phyloP scores from a whole-genome alignment of 2,797 vertebrate species.

The Falco columbarius region DNA sequence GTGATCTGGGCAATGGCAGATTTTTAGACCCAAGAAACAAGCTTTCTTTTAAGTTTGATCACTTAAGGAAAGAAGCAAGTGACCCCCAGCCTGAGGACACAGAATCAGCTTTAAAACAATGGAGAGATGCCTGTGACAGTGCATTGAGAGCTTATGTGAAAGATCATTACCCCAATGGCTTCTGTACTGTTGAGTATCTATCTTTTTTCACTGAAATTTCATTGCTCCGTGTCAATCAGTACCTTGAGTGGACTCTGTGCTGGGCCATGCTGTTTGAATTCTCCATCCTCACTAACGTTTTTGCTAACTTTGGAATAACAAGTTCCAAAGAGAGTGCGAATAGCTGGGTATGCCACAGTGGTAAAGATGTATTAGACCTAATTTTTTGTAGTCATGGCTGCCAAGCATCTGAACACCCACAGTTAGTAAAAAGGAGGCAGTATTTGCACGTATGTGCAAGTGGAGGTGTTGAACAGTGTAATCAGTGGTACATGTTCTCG shows the following conservation, averaged over 20 bases:
- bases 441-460: neutral
- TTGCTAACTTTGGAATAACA: neutral
- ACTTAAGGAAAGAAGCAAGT: slow-evolving; percentile 92
- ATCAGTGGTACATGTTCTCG: neutral
- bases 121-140: slow-evolving; percentile 90
- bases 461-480: neutral
- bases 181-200: slow-evolving; percentile 89
- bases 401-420: neutral
- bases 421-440: neutral
- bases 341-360: neutral
- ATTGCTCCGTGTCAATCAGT: neutral
- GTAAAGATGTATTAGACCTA: neutral
- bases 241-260: neutral
- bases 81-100: slow-evolving; percentile 86
- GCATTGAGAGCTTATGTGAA: slow-evolving; percentile 90
- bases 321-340: neutral
- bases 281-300: neutral
- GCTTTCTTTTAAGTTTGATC: slow-evolving; percentile 94
- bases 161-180: slow-evolving; percentile 92
- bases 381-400: neutral
- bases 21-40: slow-evolving; percentile 95
- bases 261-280: neutral
- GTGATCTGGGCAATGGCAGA: slow-evolving; percentile 90
- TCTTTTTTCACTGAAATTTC: neutral
- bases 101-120: slow-evolving; percentile 82